phyloP scores from a whole-genome alignment of 2,888 invertebrate genomes.

The Lasius platythorax region DNA sequence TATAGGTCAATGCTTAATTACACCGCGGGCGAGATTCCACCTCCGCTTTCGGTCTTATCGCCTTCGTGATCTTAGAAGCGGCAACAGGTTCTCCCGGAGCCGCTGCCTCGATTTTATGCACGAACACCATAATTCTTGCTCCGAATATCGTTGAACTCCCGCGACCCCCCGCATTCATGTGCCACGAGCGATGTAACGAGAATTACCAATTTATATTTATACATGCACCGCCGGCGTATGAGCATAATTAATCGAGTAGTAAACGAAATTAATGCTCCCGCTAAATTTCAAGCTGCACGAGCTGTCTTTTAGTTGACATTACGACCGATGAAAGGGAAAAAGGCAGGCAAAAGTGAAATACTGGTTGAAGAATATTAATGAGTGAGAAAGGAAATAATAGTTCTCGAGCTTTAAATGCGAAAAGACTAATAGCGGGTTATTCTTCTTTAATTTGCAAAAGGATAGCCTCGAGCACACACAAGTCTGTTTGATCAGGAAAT shows the following conservation, averaged over 20 bases:
- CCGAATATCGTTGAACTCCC: slow-evolving; percentile 68
- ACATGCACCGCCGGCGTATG: slow-evolving; percentile 1
- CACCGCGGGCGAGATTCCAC: slow-evolving; percentile 79
- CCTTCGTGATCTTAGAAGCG: slow-evolving; percentile 78
- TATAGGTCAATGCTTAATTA: slow-evolving; percentile 84
- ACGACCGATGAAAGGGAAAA: slow-evolving; percentile 18
- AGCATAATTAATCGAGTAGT: slow-evolving; percentile 37
- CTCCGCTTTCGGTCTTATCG: slow-evolving; percentile 80
- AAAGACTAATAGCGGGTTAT: background rate
- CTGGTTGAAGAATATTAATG: slow-evolving; percentile 13
- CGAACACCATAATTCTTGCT: slow-evolving; percentile 67
- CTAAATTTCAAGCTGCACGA: slow-evolving; percentile 44
- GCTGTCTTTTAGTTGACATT: slow-evolving; percentile 15
- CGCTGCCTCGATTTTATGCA: slow-evolving; percentile 72
- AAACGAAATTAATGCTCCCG: slow-evolving; percentile 41
- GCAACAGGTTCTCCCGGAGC: slow-evolving; percentile 74
- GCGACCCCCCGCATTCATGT: slow-evolving; percentile 52
- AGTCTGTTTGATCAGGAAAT: slow-evolving; percentile 8
- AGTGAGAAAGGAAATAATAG: background rate
- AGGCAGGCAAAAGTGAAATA: background rate
- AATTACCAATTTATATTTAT: slow-evolving; percentile 59
- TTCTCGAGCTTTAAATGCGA: background rate
- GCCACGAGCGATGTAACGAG: slow-evolving; percentile 62
- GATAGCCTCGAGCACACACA: background rate
- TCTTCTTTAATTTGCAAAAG: background rate